Evolutionary conservation across 1,140 invertebrate genomes (phyloP).

Genomic region (Zeugodacus cucurbitae): DNA sequence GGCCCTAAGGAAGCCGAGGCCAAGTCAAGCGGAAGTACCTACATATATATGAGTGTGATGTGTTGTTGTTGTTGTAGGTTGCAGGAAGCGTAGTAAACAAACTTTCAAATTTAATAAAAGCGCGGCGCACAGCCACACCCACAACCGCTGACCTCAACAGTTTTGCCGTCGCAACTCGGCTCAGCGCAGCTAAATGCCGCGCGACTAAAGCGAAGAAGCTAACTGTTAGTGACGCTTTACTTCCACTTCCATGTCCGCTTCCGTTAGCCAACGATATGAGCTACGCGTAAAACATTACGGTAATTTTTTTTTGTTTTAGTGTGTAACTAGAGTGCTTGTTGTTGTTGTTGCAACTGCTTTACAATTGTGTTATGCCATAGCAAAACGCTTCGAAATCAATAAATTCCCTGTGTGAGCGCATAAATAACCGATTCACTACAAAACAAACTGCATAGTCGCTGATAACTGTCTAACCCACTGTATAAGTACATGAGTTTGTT

Average conservation of each 20-base stretch:
- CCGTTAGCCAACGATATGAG: conserved; percentile 7
- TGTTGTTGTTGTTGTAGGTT: background rate
- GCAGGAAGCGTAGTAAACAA: conserved; percentile 24
- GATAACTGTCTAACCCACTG: background rate
- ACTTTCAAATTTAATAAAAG: conserved; percentile 41
- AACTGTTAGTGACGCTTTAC: conserved; percentile 6
- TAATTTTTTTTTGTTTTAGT: background rate
- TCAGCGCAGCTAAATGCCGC: background rate
- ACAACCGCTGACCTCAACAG: conserved; percentile 15
- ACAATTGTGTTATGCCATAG: background rate
- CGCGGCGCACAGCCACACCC: background rate
- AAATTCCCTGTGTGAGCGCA: background rate
- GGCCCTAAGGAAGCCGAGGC: background rate
- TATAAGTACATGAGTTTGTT: background rate
- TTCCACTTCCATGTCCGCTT: conserved; percentile 21
- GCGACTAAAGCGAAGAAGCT: background rate
- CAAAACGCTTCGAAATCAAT: background rate
- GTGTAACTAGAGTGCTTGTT: background rate
- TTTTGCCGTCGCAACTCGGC: background rate
- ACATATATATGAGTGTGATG: background rate
- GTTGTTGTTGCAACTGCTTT: background rate
- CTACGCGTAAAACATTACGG: background rate
- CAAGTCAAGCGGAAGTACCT: background rate
- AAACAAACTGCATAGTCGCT: background rate
- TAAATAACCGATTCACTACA: background rate